These are phyloP conservation scores for Melieria picta DNA, from an alignment of 2,888 invertebrate species.

Conservation along the genomic window DNA sequence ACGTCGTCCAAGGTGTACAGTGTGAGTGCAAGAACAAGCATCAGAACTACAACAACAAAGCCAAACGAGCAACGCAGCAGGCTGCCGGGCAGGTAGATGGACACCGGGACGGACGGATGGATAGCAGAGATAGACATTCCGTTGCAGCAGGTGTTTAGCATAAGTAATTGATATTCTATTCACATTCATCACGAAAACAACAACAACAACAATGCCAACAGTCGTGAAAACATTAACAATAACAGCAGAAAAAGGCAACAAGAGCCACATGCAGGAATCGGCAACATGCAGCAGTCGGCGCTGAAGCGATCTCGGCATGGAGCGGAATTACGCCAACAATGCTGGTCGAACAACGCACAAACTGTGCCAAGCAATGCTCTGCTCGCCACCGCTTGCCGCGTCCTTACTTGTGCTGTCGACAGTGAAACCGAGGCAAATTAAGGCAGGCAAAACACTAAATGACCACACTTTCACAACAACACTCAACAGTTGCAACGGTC, in stretches of 20 bases:
- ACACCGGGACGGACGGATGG: neutral
- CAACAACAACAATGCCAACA: neutral
- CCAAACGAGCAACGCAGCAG: constrained; percentile 4
- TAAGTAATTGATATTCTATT: constrained; percentile 66
- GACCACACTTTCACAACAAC: constrained; percentile 8
- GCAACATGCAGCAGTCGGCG: too few relatives aligned
- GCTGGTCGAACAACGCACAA: too few relatives aligned
- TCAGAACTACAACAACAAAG: neutral
- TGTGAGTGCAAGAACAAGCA: neutral
- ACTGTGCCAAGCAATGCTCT: too few relatives aligned
- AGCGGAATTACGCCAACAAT: too few relatives aligned
- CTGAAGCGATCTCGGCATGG: too few relatives aligned
- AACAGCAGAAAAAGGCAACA: neutral
- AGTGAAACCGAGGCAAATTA: too few relatives aligned
- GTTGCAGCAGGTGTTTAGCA: constrained; percentile 66
- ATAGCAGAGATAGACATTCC: constrained; percentile 55
- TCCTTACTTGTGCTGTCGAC: too few relatives aligned
- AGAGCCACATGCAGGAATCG: constrained; percentile 3
- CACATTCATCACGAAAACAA: constrained; percentile 52
- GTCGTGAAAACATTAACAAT: too few relatives aligned
- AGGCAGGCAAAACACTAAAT: too few relatives aligned
- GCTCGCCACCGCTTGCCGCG: too few relatives aligned
- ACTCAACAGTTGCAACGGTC: too few relatives aligned
- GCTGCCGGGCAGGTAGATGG: too few relatives aligned
- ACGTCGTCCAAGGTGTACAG: neutral